Conservation (phyloP, 2,888 invertebrate species). For the Ornithoptera priamus region DNA sequence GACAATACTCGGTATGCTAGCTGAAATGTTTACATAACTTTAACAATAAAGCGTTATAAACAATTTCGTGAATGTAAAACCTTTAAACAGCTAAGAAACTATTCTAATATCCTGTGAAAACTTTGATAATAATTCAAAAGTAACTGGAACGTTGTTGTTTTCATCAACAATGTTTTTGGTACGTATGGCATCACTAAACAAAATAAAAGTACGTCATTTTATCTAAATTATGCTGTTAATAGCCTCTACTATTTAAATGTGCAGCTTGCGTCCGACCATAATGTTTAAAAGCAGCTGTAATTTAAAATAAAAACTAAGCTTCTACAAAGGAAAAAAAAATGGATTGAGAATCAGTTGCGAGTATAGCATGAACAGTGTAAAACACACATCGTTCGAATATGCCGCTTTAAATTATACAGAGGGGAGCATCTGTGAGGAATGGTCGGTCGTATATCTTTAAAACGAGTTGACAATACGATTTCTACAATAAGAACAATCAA, state of each 20-base stretch:
- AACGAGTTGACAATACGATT: conserved; percentile 40
- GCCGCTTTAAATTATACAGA: conserved; percentile 53
- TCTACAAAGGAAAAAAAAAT: not conserved
- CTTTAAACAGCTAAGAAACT: too few species aligned
- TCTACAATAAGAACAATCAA: conserved; percentile 21
- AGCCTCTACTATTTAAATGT: not conserved
- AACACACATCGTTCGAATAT: conserved; percentile 55
- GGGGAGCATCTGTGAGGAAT: conserved; percentile 63
- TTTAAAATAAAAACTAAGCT: not conserved
- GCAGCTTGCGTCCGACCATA: not conserved
- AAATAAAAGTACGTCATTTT: not conserved
- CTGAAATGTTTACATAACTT: too few species aligned
- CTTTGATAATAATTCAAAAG: too few species aligned
- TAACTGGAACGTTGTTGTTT: too few species aligned
- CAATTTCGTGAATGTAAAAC: too few species aligned
- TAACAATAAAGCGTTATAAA: too few species aligned
- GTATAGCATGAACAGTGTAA: conserved; percentile 57
- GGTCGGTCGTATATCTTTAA: conserved; percentile 53
- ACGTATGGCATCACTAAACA: too few species aligned
- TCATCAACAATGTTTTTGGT: too few species aligned
- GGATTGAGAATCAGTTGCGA: conserved; percentile 21
- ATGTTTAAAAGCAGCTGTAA: not conserved
- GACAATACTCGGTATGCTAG: not conserved
- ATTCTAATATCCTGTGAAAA: too few species aligned
- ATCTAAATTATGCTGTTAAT: not conserved